Conservation (phyloP, 1,140 invertebrate species). For the Nylanderia fulva region DNA sequence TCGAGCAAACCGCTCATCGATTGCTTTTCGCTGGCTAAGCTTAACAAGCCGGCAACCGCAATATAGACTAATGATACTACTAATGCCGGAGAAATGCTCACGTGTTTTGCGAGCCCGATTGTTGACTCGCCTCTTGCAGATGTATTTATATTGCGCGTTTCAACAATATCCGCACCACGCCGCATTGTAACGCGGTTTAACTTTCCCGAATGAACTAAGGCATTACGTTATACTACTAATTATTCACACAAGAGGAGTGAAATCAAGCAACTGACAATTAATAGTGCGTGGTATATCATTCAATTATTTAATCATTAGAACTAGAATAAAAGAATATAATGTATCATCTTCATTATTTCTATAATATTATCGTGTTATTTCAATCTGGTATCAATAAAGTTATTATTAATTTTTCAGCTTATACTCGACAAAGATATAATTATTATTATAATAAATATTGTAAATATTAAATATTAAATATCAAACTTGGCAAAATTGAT, state of each 20-base stretch:
- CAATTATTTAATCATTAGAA: neutral
- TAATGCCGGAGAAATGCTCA: slow-evolving; percentile 46
- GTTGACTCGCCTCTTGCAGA: slow-evolving; percentile 50
- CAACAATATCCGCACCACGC: slow-evolving; percentile 31
- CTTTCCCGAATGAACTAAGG: slow-evolving; percentile 33
- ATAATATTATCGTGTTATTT: neutral
- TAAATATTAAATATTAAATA: no score
- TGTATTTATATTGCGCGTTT: slow-evolving; percentile 53
- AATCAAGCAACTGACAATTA: neutral
- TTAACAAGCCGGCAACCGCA: slow-evolving; percentile 54
- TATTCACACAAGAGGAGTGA: neutral
- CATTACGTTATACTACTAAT: slow-evolving; percentile 32
- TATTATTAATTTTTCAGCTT: slow-evolving; percentile 3
- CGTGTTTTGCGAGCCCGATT: slow-evolving; percentile 19
- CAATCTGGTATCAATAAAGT: neutral
- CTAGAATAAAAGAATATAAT: neutral
- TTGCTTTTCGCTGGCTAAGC: slow-evolving; percentile 56
- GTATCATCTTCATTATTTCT: neutral
- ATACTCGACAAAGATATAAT: neutral
- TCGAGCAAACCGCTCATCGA: slow-evolving; percentile 53
- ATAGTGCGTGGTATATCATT: neutral
- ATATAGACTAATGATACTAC: slow-evolving; percentile 60
- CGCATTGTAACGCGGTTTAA: slow-evolving; percentile 38
- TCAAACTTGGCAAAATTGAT: no score
- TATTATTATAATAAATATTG: neutral